These are phyloP conservation scores for Hipposideros armiger DNA, from an alignment of 2,113 vertebrate species.

Conservation along the genomic window DNA sequence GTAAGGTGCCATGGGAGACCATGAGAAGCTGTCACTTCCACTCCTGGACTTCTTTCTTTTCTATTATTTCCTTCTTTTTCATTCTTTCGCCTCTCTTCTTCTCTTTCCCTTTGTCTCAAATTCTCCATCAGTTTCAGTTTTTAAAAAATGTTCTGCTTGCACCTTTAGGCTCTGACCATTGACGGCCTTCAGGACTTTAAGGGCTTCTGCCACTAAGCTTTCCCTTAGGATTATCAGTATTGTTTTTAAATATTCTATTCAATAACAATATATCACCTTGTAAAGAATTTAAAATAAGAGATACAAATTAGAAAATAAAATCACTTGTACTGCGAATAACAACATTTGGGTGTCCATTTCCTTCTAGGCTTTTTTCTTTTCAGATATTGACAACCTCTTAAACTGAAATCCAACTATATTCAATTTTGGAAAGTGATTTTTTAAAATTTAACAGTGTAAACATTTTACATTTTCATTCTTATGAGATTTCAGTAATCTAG, in stretches of 20 bases:
- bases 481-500: not conserved
- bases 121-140: not conserved
- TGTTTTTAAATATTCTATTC: not conserved
- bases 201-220: not conserved
- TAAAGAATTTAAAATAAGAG: not conserved
- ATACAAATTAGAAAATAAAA: not conserved
- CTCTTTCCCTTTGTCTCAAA: not conserved
- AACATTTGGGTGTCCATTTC: not conserved
- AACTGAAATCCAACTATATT: not conserved
- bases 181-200: not conserved
- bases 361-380: not conserved
- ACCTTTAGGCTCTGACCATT: not conserved
- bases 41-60: not conserved
- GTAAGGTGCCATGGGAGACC: not conserved
- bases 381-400: not conserved
- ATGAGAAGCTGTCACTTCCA: not conserved
- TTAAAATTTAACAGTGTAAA: not conserved
- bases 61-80: not conserved
- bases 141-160: not conserved
- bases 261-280: not conserved
- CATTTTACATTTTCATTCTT: slow-evolving; percentile 31
- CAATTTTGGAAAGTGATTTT: slow-evolving; percentile 15
- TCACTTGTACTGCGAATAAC: not conserved
- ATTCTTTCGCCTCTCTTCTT: not conserved
- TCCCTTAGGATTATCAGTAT: not conserved